Evolutionary conservation across 2,888 invertebrate species (phyloP), one percentile per base, ranked within the genome.

Genomic region (Phaedon cochleariae): DNA sequence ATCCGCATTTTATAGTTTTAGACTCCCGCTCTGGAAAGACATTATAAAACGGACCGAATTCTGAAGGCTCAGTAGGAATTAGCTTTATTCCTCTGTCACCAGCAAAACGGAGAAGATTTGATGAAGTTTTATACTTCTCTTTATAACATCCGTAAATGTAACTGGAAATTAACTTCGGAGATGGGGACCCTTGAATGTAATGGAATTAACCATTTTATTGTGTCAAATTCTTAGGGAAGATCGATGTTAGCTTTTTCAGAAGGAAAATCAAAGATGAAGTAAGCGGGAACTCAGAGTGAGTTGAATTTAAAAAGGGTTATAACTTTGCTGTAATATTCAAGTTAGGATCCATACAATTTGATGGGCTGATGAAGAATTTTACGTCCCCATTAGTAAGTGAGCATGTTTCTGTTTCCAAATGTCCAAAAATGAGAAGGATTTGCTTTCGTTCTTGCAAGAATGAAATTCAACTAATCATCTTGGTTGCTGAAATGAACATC

Each of bases 1-100:
- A 68, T 70, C 62, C 64, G 65, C 67, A 60, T 70, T 72, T 65
- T 69, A 70, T 72, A 72, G 72, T 72, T 76, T 55, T 9, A 54
- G 21, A 20, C 17, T 54, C 2, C 41, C 41, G 15, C 63, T 66
- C 52, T 52, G 57, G 34, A 41, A 55, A 58, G 37, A 60, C 20
- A 21, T 46, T 21, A 52, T 52, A 65, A 65, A 62, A 51, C 49
- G 66, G 20, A 57, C 63, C 51, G 29, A 59, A 67, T 62, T 67
- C 62, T 12, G 41, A 62, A 52, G 62, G 64, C 62, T 64, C 62
- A 59, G 59, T 60, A 48, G 59, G 65, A 69, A 69, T 69, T 65
- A 67, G 67, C 60, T 67, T 67, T 59, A 65, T 41, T 41, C 64
- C 59, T 60, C 64, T 64, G 67, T 69, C 67, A 69, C 67, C 55